These are phyloP conservation scores for Peromyscus eremicus DNA, from an alignment of 2,797 vertebrate genomes.

Conservation along the genomic window DNA sequence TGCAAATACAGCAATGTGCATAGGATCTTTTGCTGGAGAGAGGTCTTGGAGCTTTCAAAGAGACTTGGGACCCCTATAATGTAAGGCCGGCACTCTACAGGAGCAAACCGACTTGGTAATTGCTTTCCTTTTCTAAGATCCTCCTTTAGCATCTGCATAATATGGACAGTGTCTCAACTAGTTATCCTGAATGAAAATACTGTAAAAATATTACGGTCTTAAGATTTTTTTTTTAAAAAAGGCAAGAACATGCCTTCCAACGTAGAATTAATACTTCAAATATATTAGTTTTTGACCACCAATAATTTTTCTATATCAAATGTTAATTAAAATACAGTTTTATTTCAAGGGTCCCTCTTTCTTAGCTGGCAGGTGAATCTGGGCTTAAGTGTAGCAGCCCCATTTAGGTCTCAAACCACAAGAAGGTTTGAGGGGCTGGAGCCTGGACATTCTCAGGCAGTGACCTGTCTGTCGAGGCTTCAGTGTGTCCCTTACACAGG, in stretches of 20 bases:
- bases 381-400: neutral
- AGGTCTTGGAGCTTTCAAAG: neutral
- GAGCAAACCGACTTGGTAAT: neutral
- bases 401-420: neutral
- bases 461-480: no score
- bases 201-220: neutral
- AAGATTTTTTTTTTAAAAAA: neutral
- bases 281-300: neutral
- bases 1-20: neutral
- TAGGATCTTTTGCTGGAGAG: neutral
- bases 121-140: neutral
- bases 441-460: neutral
- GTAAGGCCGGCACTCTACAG: neutral
- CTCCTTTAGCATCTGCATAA: neutral
- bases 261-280: constrained; percentile 20
- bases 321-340: constrained; percentile 9
- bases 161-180: neutral
- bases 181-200: constrained; percentile 2
- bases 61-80: neutral
- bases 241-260: neutral
- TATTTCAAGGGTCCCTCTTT: neutral
- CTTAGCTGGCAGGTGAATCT: neutral
- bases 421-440: neutral
- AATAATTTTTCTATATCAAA: neutral
- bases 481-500: neutral